Evolutionary conservation across 2,113 vertebrate species (phyloP), one percentile per base, ranked within the genome.

Genomic region (Asarcornis scutulata): DNA sequence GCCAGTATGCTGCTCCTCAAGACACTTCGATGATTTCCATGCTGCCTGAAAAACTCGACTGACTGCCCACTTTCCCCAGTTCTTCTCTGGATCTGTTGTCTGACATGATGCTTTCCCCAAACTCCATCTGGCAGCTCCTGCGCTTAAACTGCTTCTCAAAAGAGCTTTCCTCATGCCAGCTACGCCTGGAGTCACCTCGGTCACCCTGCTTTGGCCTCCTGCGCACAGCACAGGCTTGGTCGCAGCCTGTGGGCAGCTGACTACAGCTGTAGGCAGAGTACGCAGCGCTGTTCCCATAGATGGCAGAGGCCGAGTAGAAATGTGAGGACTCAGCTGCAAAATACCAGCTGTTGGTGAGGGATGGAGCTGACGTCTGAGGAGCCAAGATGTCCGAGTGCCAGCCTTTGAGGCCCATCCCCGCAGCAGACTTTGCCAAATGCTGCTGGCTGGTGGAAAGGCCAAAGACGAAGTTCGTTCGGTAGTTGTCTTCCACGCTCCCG

Each of bases 21-120:
- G 99, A 99, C 75, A 99, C 99, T 97, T 99, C 97, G 6, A 99
- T 99, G 97, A 99, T 96, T 88, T 99, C 99, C 99, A 99, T 98
- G 97, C 99, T 99, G 91, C 99, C 99, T 0, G 99, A 99, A 80
- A 99, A 99, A 90, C 99, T 99, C 0, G 98, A 98, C 96, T 99
- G 99, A 59, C 98, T 98, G 74, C 98, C 98, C 25, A 98, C 98
- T 63, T 98, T 98, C 7, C 98, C 98, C 83, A 99, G 97, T 32
- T 99, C 99, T 68, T 99, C 99, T 23, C 99, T 96, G 17, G 98
- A 98, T 27, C 98, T 94, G 93, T 95, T 98, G 97, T 99, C 99
- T 0, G 97, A 93, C 98, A 98, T 91, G 74, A 98, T 97, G 88
- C 98, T 98, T 58, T 98, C 99, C 42, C 99, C 99, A 15, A 99